These are phyloP conservation scores for Crypturellus tataupa DNA, from an alignment of 2,797 vertebrate species.

Conservation along the genomic window DNA sequence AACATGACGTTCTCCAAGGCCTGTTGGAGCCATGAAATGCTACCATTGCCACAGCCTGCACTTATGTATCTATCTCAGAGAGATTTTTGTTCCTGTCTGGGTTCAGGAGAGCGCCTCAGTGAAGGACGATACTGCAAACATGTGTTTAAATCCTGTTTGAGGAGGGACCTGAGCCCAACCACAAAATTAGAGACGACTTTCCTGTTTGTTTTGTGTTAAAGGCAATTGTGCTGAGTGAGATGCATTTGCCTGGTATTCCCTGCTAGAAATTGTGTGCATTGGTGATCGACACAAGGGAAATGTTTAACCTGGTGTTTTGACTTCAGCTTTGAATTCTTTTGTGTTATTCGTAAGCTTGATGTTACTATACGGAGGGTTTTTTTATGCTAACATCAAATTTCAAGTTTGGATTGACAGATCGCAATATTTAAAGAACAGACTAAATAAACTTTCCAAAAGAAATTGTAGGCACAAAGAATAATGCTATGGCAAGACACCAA, in stretches of 20 bases:
- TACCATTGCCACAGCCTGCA: neutral
- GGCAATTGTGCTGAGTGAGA: slow-evolving; percentile 29
- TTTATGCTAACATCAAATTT: slow-evolving; percentile 62
- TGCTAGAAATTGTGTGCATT: slow-evolving; percentile 5
- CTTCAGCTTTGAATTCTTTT: slow-evolving; percentile 54
- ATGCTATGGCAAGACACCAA: slow-evolving; percentile 72
- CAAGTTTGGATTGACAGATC: slow-evolving; percentile 66
- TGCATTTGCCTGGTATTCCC: slow-evolving; percentile 37
- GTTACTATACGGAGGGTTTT: slow-evolving; percentile 8
- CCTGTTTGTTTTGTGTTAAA: slow-evolving; percentile 72
- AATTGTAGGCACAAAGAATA: slow-evolving; percentile 71
- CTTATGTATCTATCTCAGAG: neutral
- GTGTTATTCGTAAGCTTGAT: slow-evolving; percentile 63
- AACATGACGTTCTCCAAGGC: neutral
- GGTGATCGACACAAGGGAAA: slow-evolving; percentile 34
- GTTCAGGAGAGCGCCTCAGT: slow-evolving; percentile 22
- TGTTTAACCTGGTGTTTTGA: slow-evolving; percentile 39
- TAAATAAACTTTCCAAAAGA: slow-evolving; percentile 73
- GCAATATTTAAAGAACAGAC: slow-evolving; percentile 66
- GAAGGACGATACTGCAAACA: slow-evolving; percentile 39
- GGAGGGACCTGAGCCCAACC: slow-evolving; percentile 40
- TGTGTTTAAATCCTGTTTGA: slow-evolving; percentile 59
- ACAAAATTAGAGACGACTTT: slow-evolving; percentile 71
- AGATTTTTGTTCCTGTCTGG: neutral
- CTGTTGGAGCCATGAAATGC: neutral